These are phyloP conservation scores for Mugil cephalus DNA, from an alignment of 2,113 vertebrate genomes.

Conservation along the genomic window DNA sequence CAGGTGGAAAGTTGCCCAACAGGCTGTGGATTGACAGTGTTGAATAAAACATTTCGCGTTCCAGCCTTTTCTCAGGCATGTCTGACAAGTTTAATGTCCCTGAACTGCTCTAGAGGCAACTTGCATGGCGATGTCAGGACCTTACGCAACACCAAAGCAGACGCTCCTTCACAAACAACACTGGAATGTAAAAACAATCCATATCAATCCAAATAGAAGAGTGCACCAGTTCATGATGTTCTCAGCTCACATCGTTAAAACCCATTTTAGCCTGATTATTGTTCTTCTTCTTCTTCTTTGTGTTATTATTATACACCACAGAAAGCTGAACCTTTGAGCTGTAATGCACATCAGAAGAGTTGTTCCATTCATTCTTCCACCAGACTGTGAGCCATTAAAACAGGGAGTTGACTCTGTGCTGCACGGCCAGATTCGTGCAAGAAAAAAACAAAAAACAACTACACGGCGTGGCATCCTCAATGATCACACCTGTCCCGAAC, in stretches of 20 bases:
- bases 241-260: background rate
- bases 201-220: background rate
- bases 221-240: background rate
- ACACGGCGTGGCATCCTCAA: background rate
- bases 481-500: constrained; percentile 51
- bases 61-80: background rate
- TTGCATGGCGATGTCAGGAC: background rate
- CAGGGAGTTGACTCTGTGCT: too few relatives aligned
- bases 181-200: background rate
- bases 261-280: background rate
- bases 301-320: background rate
- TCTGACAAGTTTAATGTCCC: constrained; percentile 3
- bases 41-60: background rate
- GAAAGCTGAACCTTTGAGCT: too few relatives aligned
- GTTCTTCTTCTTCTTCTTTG: too few relatives aligned
- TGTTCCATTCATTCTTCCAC: too few relatives aligned
- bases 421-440: too few relatives aligned
- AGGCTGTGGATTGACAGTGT: background rate
- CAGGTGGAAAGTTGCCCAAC: constrained; percentile 5
- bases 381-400: too few relatives aligned
- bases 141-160: constrained; percentile 13
- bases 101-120: background rate
- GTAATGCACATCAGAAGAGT: too few relatives aligned
- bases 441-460: too few relatives aligned
- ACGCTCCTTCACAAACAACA: background rate